Base-by-base conservation (phyloP, 2,797 vertebrate species). In the Furcifer pardalis region DNA sequence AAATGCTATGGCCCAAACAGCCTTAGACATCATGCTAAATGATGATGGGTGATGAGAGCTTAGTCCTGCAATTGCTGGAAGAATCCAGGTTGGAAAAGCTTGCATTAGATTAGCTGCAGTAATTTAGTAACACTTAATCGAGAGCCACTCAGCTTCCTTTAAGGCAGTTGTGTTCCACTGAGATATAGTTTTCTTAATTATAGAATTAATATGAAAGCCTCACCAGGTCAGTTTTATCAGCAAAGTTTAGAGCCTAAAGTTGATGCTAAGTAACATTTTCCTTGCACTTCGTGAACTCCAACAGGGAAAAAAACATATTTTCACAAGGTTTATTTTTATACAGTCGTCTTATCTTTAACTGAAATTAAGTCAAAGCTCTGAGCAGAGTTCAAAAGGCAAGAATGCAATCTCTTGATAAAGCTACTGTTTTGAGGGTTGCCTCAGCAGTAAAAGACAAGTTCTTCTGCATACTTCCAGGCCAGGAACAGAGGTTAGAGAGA, bases 331-430 rank as follows among this genome's bases (percentile, higher is more conserved):
- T 52, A 30, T 69, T 69, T 62, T 81, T n/a, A 81, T 68, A 81
- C 15, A 44, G 30, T 40, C 32, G 68, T 81, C 84, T 85, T 77
- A 81, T 81, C 84, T 65, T 75, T 40, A 59, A 81, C 73, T 17
- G 40, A 76, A 68, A 68, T 69, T 66, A 59, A 77, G 79, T 59
- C 68, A 74, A 84, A 81, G 63, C 77, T 56, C 65, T 52, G 71
- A 73, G 27, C 81, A 87, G 77, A 87, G 77, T 83, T 83, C 81
- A 75, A 76, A 87, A 60, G 62, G 40, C 82, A 83, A 27, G 42
- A 40, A 69, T 30, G n/a, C 35, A 52, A 17, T 5, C 52, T 42
- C 65, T n/a, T 27, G 71, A 76, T 69, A 83, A 40, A 80, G 32
- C 30, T 62, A 62, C 81, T 69, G 40, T 65, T 78, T 30, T 44